Base-by-base conservation (phyloP, 2,113 vertebrate species). In the Acinonyx jubatus region DNA sequence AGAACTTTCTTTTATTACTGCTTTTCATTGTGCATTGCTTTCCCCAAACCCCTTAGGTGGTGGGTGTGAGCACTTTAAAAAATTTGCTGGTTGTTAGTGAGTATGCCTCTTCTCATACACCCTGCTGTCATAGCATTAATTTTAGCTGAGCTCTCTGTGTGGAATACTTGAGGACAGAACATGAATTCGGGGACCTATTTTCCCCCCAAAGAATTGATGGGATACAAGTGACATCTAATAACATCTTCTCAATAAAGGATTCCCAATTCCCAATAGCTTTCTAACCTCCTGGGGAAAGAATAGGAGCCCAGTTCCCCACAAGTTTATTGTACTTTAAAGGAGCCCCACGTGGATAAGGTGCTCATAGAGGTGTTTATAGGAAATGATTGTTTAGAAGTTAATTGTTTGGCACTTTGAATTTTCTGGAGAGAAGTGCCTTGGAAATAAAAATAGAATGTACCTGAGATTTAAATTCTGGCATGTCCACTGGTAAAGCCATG, bases 351-450 rank as follows among this genome's bases (percentile, higher is more conserved):
- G 81, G 57, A 36, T 85, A 45, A 76, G 38, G 15, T 19, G 5
- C 76, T 76, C 38, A 76, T 74, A 87, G 84, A 21, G 31, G 27
- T 78, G 38, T 82, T 95, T 61, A 52, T 91, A 81, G 80, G 82
- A 95, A 79, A 23, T 82, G 91, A 79, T 68, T 91, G 84, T 79
- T 90, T 79, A 52, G 41, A 94, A 94, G 88, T 68, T 95, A 96
- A 80, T 97, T 61, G 31, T 83, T 82, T 86, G 61, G 41, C 66
- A 81, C 31, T 63, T 91, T 97, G 36, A 89, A 68, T 41, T 84
- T 97, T 97, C 79, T 95, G 69, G 85, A 97, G 83, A 97, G 74
- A 91, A 33, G 5, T 87, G 76, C 27, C 89, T 73, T 96, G 38
- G 91, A 81, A 96, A 83, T 76, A 93, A 92, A 96, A 93, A 71